Conservation (phyloP, 2,888 invertebrate genomes). For the Aphidoletes aphidimyza region DNA sequence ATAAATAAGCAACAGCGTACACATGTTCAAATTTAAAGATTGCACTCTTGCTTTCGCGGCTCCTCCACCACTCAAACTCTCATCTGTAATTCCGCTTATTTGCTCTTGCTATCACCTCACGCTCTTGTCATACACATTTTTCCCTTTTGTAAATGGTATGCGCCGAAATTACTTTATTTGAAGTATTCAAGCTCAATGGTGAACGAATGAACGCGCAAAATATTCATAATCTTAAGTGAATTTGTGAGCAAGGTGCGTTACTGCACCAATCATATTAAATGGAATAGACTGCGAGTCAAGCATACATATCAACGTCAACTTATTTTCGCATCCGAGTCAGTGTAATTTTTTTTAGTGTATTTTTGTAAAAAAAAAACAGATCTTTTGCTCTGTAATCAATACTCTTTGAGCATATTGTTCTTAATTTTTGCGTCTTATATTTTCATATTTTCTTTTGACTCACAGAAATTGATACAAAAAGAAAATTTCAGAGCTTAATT, state of each 20-base stretch:
- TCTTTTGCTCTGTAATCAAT: slow-evolving; percentile 2
- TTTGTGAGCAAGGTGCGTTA: not conserved
- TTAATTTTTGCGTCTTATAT: not conserved
- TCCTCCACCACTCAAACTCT: no score
- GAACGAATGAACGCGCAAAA: not conserved
- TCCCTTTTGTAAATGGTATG: not conserved
- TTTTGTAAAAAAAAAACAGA: not conserved
- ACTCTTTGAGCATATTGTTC: not conserved
- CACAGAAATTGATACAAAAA: not conserved
- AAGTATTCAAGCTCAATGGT: not conserved
- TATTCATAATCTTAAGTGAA: not conserved
- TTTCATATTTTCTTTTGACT: not conserved
- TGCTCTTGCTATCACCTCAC: no score
- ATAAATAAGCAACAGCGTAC: not conserved
- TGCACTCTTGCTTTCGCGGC: not conserved
- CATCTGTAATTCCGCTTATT: no score
- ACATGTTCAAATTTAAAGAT: not conserved
- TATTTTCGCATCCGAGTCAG: no score
- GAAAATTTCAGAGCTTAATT: no score
- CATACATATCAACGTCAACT: not conserved
- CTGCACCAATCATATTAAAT: slow-evolving; percentile 6
- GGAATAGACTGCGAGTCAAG: not conserved
- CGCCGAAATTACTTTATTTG: not conserved
- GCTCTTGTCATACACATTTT: not conserved
- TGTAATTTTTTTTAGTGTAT: not conserved